Conservation (phyloP, 2,797 vertebrate species). For the Lateolabrax maculatus region DNA sequence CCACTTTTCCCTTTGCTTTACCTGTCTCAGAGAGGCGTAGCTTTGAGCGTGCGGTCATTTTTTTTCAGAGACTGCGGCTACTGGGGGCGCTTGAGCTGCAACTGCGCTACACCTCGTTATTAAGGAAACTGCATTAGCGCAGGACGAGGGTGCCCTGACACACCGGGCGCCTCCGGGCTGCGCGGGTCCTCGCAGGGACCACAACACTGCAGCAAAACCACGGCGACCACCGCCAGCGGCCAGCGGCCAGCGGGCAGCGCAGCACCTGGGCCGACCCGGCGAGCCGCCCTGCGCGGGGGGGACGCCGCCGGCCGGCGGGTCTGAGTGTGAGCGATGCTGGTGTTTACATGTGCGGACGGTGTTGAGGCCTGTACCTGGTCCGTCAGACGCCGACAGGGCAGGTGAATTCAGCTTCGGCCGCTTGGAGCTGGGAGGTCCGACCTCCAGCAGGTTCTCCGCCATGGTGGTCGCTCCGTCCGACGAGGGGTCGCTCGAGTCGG, state of each 20-base stretch:
- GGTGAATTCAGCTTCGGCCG: conserved; percentile 97
- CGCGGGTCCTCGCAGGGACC: no score
- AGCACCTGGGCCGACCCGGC: no score
- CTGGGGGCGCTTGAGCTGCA: no score
- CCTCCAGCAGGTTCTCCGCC: conserved; percentile 97
- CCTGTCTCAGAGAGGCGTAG: neutral
- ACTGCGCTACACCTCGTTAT: no score
- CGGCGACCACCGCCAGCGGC: neutral
- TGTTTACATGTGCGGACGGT: conserved; percentile 42
- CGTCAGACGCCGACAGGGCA: conserved; percentile 93
- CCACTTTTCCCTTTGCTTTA: neutral
- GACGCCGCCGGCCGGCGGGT: no score
- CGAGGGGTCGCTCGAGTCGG: conserved; percentile 36
- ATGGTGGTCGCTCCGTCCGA: conserved; percentile 77
- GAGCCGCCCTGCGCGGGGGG: no score
- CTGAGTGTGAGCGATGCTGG: neutral
- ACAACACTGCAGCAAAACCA: conserved; percentile 56
- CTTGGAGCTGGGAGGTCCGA: conserved; percentile 96
- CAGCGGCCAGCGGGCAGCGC: neutral
- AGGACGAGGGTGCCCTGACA: neutral
- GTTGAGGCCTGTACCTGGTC: conserved; percentile 91
- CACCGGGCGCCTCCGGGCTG: no score
- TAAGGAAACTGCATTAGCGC: neutral
- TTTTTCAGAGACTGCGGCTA: neutral
- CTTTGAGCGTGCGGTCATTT: neutral